Base-by-base conservation (phyloP, 2,113 vertebrate genomes). In the Ariopsis seemanni region DNA sequence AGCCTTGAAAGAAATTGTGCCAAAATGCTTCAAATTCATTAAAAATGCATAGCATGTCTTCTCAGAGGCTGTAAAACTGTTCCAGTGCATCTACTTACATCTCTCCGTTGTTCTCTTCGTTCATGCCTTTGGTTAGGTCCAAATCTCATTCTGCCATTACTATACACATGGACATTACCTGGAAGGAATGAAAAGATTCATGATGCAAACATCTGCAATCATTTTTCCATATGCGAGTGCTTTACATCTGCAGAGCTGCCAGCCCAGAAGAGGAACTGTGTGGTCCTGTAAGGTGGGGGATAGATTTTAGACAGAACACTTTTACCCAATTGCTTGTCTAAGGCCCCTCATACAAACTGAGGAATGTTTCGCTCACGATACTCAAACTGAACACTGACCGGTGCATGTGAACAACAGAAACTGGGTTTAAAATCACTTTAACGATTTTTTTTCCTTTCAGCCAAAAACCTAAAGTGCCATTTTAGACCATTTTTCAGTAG, bases 141-240 rank as follows among this genome's bases (percentile, higher is more conserved):
- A 94, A 94, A 95, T 81, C 95, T 94, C 95, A 95, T 96, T 92
- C 95, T 93, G 87, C 95, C 94, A 89, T 96, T 96, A 92, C 95
- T 95, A 91, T 95, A 96, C 92, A 96, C 94, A 55, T 96, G 95
- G 71, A 96, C 95, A n/a, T 96, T 96, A 88, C 92, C 95, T 96
- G 71, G n/a, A 90, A 87, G 14, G 69, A 75, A 12, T 63, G 80
- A 8, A 74, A 42, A 27, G 72, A 7, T 65, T 17, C 34, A 25
- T 30, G 53, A 85, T 77, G 53, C 12, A 77, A 77, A 88, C 52
- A 80, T 7, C 30, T 71, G 30, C 42, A 65, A 71, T 71, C 6
- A 34, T 72, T 72, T 72, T 42, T 42, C 8, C 2, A 72, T 10
- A 48, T 20, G 34, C 0, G 30, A 74, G 27, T 17, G 67, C 27